Conservation (phyloP, 2,797 vertebrate genomes). For the Selene dorsalis region DNA sequence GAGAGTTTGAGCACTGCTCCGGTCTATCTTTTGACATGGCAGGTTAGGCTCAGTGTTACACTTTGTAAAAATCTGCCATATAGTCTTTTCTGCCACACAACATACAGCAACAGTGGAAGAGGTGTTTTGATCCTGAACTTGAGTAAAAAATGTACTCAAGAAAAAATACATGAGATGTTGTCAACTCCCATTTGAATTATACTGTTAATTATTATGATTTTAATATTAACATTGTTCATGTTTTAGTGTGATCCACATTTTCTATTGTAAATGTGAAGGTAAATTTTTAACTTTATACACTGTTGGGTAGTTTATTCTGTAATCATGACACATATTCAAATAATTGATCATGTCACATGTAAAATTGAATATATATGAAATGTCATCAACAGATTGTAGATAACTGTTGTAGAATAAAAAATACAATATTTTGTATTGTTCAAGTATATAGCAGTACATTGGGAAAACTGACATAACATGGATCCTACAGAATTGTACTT, state of each 20-base stretch:
- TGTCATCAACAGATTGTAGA: background rate
- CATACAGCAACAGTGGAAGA: background rate
- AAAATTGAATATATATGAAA: background rate
- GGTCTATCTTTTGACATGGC: background rate
- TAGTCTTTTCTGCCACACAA: background rate
- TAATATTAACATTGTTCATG: background rate
- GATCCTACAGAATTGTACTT: background rate
- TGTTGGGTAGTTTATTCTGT: background rate
- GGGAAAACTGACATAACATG: background rate
- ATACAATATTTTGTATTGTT: background rate
- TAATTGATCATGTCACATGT: background rate
- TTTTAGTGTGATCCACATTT: background rate
- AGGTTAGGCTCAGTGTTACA: background rate
- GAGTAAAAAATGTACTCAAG: too few relatives aligned
- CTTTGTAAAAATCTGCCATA: constrained; percentile 4
- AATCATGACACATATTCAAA: background rate
- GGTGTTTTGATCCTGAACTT: background rate
- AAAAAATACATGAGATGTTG: too few relatives aligned
- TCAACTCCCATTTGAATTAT: background rate
- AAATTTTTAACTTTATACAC: background rate
- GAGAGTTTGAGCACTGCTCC: background rate
- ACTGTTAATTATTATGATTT: too few relatives aligned
- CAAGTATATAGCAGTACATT: background rate
- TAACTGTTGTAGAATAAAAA: background rate
- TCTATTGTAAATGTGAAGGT: background rate